These are phyloP conservation scores for Melanotaenia maccullochi DNA, from an alignment of 2,797 vertebrate genomes.

Conservation along the genomic window DNA sequence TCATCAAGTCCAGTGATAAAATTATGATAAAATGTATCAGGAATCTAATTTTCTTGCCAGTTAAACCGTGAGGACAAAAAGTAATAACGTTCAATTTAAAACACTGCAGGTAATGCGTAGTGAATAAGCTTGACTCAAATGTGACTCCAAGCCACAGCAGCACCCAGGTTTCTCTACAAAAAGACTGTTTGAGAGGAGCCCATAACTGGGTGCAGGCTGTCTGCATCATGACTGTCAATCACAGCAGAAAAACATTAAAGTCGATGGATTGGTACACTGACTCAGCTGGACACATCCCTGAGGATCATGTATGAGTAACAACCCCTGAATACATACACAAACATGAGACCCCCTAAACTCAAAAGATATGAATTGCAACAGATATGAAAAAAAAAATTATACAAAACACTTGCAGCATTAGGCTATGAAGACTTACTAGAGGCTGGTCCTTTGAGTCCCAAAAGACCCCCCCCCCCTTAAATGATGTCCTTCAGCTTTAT, in stretches of 20 bases:
- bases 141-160: neutral
- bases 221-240: slow-evolving; percentile 67
- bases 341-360: slow-evolving; percentile 27
- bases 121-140: neutral
- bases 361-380: slow-evolving; percentile 36
- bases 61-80: slow-evolving; percentile 5
- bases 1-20: slow-evolving; percentile 4
- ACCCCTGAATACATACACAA: slow-evolving; percentile 39
- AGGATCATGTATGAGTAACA: slow-evolving; percentile 54
- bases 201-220: slow-evolving; percentile 40
- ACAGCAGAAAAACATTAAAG: slow-evolving; percentile 53
- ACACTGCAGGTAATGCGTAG: neutral
- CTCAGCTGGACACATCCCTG: slow-evolving; percentile 55
- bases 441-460: neutral
- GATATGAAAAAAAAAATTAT: slow-evolving; percentile 19
- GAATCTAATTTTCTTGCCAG: neutral
- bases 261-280: slow-evolving; percentile 62
- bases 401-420: neutral
- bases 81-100: neutral
- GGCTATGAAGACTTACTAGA: neutral
- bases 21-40: slow-evolving; percentile 11
- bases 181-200: slow-evolving; percentile 28
- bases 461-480: neutral
- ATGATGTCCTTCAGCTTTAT: slow-evolving; percentile 10
- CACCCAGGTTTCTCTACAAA: slow-evolving; percentile 32